Evolutionary conservation across 2,113 vertebrate genomes (phyloP).

Genomic region (human (Homo sapiens)): GRCh38 chrX:45163001-45163500

Average conservation of each 20-base stretch:
- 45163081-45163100: background rate
- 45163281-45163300: background rate
- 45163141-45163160: background rate
- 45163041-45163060: background rate
- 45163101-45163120: background rate
- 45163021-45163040: background rate
- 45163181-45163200: background rate
- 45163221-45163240: background rate
- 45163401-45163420: background rate
- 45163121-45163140: background rate
- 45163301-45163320: constrained; percentile 1
- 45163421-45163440: background rate
- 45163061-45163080: background rate
- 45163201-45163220: background rate
- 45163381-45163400: background rate
- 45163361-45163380: background rate
- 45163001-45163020: background rate
- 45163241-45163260: background rate
- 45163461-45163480: constrained; percentile 20
- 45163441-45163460: constrained; percentile 21
- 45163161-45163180: background rate
- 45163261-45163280: background rate
- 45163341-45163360: background rate
- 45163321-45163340: background rate
- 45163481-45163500: background rate